Evolutionary conservation across 2,888 invertebrate genomes (phyloP).

Genomic region (Diogma glabrata): DNA sequence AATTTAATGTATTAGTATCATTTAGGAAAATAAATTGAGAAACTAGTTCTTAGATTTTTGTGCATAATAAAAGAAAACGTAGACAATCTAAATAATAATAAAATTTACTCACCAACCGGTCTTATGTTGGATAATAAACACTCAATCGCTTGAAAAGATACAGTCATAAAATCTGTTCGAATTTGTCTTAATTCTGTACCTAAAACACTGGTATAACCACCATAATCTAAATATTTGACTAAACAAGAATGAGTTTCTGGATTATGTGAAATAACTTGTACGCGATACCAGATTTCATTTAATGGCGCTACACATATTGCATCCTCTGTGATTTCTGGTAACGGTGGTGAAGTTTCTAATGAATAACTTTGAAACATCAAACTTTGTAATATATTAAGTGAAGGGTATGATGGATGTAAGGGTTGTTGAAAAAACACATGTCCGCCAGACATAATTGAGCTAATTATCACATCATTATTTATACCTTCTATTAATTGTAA

Average conservation of each 20-base stretch:
- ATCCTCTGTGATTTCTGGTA: slow-evolving; percentile 65
- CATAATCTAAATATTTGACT: slow-evolving; percentile 88
- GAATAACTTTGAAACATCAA: slow-evolving; percentile 77
- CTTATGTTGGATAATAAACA: slow-evolving; percentile 83
- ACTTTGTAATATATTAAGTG: slow-evolving; percentile 65
- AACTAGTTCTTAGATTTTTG: too few species aligned
- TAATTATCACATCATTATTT: slow-evolving; percentile 84
- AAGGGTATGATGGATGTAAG: slow-evolving; percentile 84
- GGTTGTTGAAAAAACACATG: slow-evolving; percentile 94
- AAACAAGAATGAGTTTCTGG: slow-evolving; percentile 60
- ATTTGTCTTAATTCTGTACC: slow-evolving; percentile 79
- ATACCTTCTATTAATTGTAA: slow-evolving; percentile 82
- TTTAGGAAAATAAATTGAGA: slow-evolving; percentile 6
- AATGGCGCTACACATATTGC: slow-evolving; percentile 82
- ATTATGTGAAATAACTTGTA: slow-evolving; percentile 61
- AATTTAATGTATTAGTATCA: not conserved
- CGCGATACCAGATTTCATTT: slow-evolving; percentile 76
- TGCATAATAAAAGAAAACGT: too few species aligned
- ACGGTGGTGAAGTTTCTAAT: slow-evolving; percentile 61
- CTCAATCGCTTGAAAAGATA: slow-evolving; percentile 97
- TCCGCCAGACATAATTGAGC: slow-evolving; percentile 72
- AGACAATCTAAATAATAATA: not conserved
- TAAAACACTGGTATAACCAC: slow-evolving; percentile 76
- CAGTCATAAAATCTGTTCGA: slow-evolving; percentile 79
- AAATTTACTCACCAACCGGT: slow-evolving; percentile 50